Percentiles rank a stretch among this genome's conserved stretches.
These are phyloP conservation scores for Brachirus orientalis DNA, from an alignment of 2,113 vertebrate species.

Conservation along the genomic window DNA sequence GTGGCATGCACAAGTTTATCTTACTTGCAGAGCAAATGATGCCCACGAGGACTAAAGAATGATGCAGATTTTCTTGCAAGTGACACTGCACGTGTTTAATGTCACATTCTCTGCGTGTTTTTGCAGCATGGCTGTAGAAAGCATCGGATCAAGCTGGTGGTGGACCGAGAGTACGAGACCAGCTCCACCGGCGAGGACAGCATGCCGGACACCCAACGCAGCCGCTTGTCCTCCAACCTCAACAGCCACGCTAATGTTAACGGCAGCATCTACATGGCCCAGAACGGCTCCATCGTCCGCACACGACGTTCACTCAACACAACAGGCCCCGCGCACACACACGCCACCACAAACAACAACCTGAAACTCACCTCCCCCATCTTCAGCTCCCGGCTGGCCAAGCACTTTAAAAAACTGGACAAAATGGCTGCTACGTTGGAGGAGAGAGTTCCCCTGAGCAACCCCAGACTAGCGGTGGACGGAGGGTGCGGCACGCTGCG, in stretches of 20 bases:
- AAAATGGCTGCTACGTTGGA: slow-evolving; percentile 92
- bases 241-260: slow-evolving; percentile 84
- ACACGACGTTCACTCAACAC: slow-evolving; percentile 80
- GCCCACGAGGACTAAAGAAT: no score
- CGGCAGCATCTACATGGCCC: slow-evolving; percentile 90
- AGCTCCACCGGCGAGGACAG: slow-evolving; percentile 94
- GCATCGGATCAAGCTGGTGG: slow-evolving; percentile 87
- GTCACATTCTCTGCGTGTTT: neutral
- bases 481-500: slow-evolving; percentile 56
- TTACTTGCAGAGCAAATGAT: no score
- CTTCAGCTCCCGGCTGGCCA: slow-evolving; percentile 82
- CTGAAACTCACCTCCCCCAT: slow-evolving; percentile 85
- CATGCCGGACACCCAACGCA: slow-evolving; percentile 84
- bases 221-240: slow-evolving; percentile 72
- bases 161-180: slow-evolving; percentile 91
- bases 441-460: slow-evolving; percentile 87
- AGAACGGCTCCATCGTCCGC: slow-evolving; percentile 95
- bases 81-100: neutral
- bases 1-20: no score
- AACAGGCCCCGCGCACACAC: slow-evolving; percentile 24
- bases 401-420: slow-evolving; percentile 94
- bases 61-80: no score
- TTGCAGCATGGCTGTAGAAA: slow-evolving; percentile 88
- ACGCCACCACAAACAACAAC: slow-evolving; percentile 79
- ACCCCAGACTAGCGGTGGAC: slow-evolving; percentile 59